These are phyloP conservation scores for Eulithis prunata DNA, from an alignment of 2,888 invertebrate species.

Conservation along the genomic window DNA sequence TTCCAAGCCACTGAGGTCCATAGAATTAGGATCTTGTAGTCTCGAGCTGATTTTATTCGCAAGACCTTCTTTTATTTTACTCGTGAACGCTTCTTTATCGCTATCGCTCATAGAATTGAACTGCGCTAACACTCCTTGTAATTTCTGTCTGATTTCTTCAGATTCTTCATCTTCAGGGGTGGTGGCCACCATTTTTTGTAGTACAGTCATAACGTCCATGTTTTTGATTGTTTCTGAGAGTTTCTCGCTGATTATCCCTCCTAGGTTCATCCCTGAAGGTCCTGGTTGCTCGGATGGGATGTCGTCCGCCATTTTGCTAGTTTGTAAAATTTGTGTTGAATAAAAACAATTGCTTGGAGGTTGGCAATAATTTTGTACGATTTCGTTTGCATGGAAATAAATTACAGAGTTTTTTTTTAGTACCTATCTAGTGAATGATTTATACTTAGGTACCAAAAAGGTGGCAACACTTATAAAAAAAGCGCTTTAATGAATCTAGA, in stretches of 20 bases:
- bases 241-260: constrained; percentile 60
- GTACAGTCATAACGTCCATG: constrained; percentile 63
- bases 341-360: not conserved
- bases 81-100: constrained; percentile 63
- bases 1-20: constrained; percentile 61
- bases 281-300: constrained; percentile 12
- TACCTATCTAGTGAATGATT: no score
- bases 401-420: not conserved
- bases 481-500: no score
- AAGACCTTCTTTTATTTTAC: constrained; percentile 66
- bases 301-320: constrained; percentile 54
- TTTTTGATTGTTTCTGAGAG: constrained; percentile 65
- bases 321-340: constrained; percentile 31
- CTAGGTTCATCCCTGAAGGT: constrained; percentile 51
- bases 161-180: constrained; percentile 64
- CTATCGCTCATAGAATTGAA: constrained; percentile 60
- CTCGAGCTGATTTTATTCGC: constrained; percentile 59
- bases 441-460: no score
- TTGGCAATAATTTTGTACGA: not conserved
- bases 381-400: constrained; percentile 16
- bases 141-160: constrained; percentile 57
- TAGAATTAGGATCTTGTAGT: constrained; percentile 54
- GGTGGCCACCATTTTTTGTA: constrained; percentile 64
- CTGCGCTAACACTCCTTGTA: constrained; percentile 60
- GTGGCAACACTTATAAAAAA: no score